Base-by-base conservation (phyloP, 2,888 invertebrate genomes). In the Anticlea derivata region DNA sequence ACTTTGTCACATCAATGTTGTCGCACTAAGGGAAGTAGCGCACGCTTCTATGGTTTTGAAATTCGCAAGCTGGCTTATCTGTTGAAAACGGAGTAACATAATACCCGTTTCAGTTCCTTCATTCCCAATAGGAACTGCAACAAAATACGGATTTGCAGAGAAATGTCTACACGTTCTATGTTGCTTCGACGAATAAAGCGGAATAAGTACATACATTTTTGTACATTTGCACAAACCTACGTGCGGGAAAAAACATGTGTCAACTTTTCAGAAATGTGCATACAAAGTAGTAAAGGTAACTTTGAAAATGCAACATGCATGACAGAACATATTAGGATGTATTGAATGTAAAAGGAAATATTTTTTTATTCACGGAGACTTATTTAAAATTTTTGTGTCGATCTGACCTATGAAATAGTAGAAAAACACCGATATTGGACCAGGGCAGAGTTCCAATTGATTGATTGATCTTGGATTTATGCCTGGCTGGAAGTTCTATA, bases 1-100 rank as follows among this genome's bases (percentile, higher is more conserved):
- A 64, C 58, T 64, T 65, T 65, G 60, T 61, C 64, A 58, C 58
- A 54, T 60, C 62, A 59, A 52, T 58, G 53, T 59, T 51, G 56
- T 46, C 40, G 51, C 30, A 45, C 48, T 41, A 33, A 55, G 39
- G 37, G 22, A 33, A 46, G 50, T 29, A 49, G 51, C 51, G 13
- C 39, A 45, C 47, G 53, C 54, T 50, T 55, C 35, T 41, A 50
- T 27, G 47, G 46, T 45, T 56, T 41, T 54, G 20, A 53, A 60
- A 57, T 57, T 43, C 46, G 31, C 49, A 46, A 55, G 50, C 56
- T 51, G 49, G 41, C 49, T 56, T 56, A 57, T 48, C 50, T 57
- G 50, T 43, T 30, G 37, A 45, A 53, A 44, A 52, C 47, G 47
- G 30, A 39, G 56, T 20, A 52, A 57, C 61, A 55, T 53, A 59